phyloP scores from a whole-genome alignment of 2,113 vertebrate species.

The Pogona vitticeps region DNA sequence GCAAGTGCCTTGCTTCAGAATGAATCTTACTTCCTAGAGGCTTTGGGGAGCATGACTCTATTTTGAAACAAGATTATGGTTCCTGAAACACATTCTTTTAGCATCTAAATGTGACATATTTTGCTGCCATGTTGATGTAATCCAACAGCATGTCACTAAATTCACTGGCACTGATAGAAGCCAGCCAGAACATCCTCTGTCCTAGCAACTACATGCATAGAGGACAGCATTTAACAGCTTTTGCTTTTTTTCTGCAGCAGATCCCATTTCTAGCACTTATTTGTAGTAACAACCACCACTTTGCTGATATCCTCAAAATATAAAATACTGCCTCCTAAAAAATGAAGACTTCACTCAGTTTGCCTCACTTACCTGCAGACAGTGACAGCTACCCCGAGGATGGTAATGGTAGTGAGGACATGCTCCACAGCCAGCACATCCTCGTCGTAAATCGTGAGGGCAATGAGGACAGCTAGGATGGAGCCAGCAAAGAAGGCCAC shows the following conservation, averaged over 20 bases:
- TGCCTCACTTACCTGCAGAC: constrained; percentile 88
- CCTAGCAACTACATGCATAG: too few relatives aligned
- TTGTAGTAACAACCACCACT: too few relatives aligned
- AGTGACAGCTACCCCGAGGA: constrained; percentile 93
- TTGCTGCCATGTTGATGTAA: too few relatives aligned
- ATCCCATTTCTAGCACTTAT: too few relatives aligned
- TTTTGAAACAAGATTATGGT: too few relatives aligned
- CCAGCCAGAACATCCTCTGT: too few relatives aligned
- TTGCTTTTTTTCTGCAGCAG: too few relatives aligned
- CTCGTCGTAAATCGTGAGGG: constrained; percentile 97
- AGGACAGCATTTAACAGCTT: not conserved
- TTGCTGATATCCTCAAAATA: not conserved
- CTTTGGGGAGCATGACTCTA: too few relatives aligned
- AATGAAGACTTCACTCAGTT: not conserved
- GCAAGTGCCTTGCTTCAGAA: too few relatives aligned
- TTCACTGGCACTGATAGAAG: not conserved
- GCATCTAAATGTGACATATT: too few relatives aligned
- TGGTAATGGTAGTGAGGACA: constrained; percentile 92
- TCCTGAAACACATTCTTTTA: too few relatives aligned
- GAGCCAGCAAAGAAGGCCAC: constrained; percentile 97
- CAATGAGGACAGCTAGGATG: constrained; percentile 94
- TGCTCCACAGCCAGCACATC: constrained; percentile 95
- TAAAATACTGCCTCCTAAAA: not conserved
- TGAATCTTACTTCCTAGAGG: too few relatives aligned
- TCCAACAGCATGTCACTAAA: not conserved